These are phyloP conservation scores for Halichoeres trimaculatus DNA, from an alignment of 2,113 vertebrate species.

Conservation along the genomic window DNA sequence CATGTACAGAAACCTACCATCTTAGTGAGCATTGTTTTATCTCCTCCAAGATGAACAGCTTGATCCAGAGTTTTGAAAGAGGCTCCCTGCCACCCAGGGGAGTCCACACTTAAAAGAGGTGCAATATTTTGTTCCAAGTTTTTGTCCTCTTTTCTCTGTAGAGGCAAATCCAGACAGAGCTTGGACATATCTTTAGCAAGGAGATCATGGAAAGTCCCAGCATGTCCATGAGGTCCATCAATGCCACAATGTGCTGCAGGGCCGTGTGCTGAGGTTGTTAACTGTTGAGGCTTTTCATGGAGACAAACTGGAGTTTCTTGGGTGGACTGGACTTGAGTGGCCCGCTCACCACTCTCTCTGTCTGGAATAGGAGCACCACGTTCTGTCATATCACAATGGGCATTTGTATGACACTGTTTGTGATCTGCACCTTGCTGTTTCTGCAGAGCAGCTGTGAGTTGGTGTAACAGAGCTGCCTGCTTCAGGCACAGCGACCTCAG, in stretches of 20 bases:
- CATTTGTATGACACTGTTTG: background rate
- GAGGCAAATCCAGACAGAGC: constrained; percentile 53
- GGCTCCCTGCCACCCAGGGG: background rate
- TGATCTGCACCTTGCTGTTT: constrained; percentile 67
- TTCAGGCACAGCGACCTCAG: constrained; percentile 83
- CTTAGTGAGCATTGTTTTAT: background rate
- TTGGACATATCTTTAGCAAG: constrained; percentile 68
- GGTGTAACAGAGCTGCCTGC: constrained; percentile 84
- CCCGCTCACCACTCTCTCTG: constrained; percentile 47
- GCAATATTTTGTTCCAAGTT: constrained; percentile 1
- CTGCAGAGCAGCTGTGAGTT: constrained; percentile 73
- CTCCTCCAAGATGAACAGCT: background rate
- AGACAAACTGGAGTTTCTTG: constrained; percentile 35
- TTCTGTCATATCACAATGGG: background rate
- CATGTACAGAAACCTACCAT: constrained; percentile 38
- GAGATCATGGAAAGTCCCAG: constrained; percentile 27
- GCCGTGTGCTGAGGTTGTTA: background rate
- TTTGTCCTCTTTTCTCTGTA: constrained; percentile 18
- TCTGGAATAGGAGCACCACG: constrained; percentile 26
- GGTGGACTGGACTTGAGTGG: constrained; percentile 64
- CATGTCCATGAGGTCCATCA: background rate
- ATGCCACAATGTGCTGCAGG: constrained; percentile 6
- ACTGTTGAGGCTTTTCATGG: constrained; percentile 3
- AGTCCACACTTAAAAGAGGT: background rate
- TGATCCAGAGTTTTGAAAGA: background rate